Evolutionary conservation across 2,888 invertebrate genomes (phyloP), one percentile per base, ranked within the genome.

Genomic region (Torymus aiolomorphi): DNA sequence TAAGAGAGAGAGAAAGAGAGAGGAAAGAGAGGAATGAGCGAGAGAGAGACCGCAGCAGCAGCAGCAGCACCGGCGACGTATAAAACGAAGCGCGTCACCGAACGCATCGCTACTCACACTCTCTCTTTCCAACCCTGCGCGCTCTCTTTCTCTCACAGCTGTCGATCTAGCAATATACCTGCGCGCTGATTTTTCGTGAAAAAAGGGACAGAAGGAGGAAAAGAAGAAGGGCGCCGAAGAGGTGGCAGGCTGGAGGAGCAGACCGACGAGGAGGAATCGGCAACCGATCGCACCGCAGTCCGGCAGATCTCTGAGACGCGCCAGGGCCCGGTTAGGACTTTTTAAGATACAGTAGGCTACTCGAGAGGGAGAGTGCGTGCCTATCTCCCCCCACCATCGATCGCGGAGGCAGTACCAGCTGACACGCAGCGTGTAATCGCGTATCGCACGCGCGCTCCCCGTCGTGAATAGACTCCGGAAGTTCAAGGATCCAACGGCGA

Each of bases 81-180:
- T 78, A 78, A 78, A 73, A 73, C 67, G 67, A 54, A 59, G 61
- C 73, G 72, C 78, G 77, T 52, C 65, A 70, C 70, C 70, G 57
- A 16, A 24, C 71, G 71, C 65, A 3, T 12, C 24, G 76, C 51
- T 71, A 77, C 63, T 67, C 42, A 24, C 20, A 62, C 42, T 49
- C 10, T 18, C 73, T 20, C 49, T 59, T 42, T 8, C 0, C 42
- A 42, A 42, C 59, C 51, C 10, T 12, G 13, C 59, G 18, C 31
- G 18, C 54, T 42, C 73, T 24, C 11, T 18, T 13, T 24, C 16
- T 3, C 20, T 0, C 54, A 16, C 20, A 13, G 13, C n/a, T 42
- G 42, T 8, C 42, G 42, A 10, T 42, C 4, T 42, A 8, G 8
- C 8, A 42, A 42, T 8, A 8, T 42, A 42, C 42, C 42, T 42